Base-by-base conservation (phyloP, 37 sponge, comb jelly and placozoan genomes). In the Hormiphora californensis region DNA sequence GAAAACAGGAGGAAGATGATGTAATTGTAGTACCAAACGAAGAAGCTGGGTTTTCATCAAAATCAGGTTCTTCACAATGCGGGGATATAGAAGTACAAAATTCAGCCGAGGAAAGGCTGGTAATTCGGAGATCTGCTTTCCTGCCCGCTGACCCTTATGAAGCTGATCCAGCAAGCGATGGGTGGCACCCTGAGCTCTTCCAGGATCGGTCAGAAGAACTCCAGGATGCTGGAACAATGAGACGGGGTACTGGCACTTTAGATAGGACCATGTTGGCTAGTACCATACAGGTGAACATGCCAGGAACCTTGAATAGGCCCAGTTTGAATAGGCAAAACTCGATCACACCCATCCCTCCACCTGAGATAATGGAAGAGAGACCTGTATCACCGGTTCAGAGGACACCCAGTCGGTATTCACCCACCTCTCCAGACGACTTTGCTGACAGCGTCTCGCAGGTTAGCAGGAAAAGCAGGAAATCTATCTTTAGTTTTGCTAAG, bases 11-110 rank as follows among this genome's bases (percentile, higher is more conserved):
- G 23, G 61, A 57, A 28, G 61, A 57, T 4, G n/a, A 19, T 15
- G 27, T 57, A 5, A 30, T 57, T 5, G n/a, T 57, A 5, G 27
- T 28, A 30, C 30, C 61, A 5, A 30, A 57, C 27, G 61, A 57
- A 15, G 61, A 57, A 57, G 61, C 61, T 57, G 61, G 61, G n/a
- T 57, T 57, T 57, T 57, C 61, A 5, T 57, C 61, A 23, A 57
- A 57, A 15, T 57, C 61, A 5, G 27, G 61, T 12, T 23, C 5
- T 5, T 57, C 61, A 57, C 61, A 57, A 57, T 57, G 61, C n/a
- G 5, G n/a, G 30, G 61, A 57, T 30, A 30, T 57, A 28, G 61
- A 57, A 15, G 61, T 57, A 28, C 17, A 57, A 30, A 57, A 57
- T 30, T 57, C 61, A 23, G 61, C n/a, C 23, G 61, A 57, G 23